A percentile compares a stretch with the other conserved stretches of the same genome.
Evolutionary conservation across 2,888 invertebrate species (phyloP).

Genomic region (Agrenia bidenticulata): DNA sequence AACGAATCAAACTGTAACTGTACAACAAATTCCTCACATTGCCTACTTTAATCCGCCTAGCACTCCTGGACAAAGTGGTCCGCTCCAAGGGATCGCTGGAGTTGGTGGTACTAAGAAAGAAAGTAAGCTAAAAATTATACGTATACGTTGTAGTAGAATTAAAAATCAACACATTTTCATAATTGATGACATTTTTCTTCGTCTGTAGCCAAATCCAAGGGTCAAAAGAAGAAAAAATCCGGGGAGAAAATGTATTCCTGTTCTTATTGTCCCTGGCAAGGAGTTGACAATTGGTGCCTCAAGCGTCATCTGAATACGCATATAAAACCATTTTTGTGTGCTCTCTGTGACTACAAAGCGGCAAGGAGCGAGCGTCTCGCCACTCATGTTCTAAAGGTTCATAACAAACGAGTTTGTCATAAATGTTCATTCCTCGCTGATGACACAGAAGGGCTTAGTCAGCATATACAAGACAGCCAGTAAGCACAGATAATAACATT

Average conservation of each 20-base stretch:
- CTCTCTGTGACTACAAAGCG: conserved; percentile 89
- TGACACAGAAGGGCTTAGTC: conserved; percentile 74
- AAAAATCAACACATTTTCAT: neutral
- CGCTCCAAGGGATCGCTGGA: conserved; percentile 46
- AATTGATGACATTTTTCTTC: neutral
- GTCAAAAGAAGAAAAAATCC: conserved; percentile 57
- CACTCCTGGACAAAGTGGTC: conserved; percentile 45
- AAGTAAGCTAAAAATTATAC: conserved; percentile 28
- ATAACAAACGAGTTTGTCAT: conserved; percentile 85
- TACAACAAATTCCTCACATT: conserved; percentile 49
- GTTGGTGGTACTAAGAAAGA: conserved; percentile 50
- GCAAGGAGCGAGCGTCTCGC: conserved; percentile 85
- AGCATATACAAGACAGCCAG: conserved; percentile 65
- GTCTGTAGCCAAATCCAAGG: conserved; percentile 52
- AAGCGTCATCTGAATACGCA: conserved; percentile 91
- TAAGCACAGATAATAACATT: too few relatives aligned
- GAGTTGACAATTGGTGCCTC: conserved; percentile 90
- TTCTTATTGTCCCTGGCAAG: conserved; percentile 79
- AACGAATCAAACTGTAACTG: conserved; percentile 28
- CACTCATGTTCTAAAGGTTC: conserved; percentile 86
- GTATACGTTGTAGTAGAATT: too few relatives aligned
- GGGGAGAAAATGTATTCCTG: conserved; percentile 77
- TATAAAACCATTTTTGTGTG: conserved; percentile 86
- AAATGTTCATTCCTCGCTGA: conserved; percentile 86
- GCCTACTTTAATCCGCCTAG: conserved; percentile 50